Base-by-base conservation (phyloP, 2,113 vertebrate species). In the Nesogale talazaci region DNA sequence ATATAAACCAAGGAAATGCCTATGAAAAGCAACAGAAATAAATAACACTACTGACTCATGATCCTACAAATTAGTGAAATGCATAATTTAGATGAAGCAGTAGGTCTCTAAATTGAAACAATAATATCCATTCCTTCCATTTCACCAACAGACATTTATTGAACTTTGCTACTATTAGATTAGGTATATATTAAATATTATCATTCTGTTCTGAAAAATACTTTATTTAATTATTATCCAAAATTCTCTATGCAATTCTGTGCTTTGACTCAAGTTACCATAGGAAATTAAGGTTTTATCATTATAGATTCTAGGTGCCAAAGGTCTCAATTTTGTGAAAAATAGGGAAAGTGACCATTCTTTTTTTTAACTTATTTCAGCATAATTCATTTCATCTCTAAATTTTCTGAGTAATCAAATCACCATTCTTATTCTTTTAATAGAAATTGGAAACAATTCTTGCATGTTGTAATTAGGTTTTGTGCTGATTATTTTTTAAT, bases 401-500 rank as follows among this genome's bases (percentile, higher is more conserved):
- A 80, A 89, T 57, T 92, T 3, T n/a, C 38, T 86, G 83, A 69
- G 29, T 34, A 38, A 65, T 77, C 1, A 72, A 88, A 83, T 93
- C 22, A 29, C 3, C 59, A 81, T 31, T 80, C 59, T 40, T 27
- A n/a, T 86, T 27, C 25, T 31, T 16, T 59, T 70, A 91, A 15
- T 87, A 74, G 27, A 5, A 9, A 27, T 76, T 76, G 65, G 12
- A 78, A n/a, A 34, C 40, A 87, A 94, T 82, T 91, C 52, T 87
- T 70, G 2, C 14, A 61, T 4, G 80, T 3, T 42, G 2, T 5
- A 91, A 31, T 89, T 90, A 40, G 25, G 7, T 76, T 88, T 80
- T 75, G 20, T 59, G 40, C 27, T 78, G 70, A 85, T 87, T 84
- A 83, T 65, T 93, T 86, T 42, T 38, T 92, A 93, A 86, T 83